Conservation (phyloP, 2,797 vertebrate genomes). For the Cirrhinus molitorella region DNA sequence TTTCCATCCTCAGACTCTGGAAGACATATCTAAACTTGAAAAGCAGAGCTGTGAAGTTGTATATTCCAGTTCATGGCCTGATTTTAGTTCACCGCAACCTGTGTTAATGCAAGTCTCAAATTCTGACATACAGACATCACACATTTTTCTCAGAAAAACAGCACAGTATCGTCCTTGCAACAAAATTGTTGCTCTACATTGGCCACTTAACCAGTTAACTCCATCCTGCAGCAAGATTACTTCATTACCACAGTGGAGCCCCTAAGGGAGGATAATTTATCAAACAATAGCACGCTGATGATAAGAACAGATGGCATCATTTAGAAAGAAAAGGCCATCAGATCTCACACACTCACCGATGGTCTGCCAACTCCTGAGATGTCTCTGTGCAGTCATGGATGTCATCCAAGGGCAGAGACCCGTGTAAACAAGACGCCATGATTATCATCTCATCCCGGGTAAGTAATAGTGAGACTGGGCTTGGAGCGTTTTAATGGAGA, state of each 20-base stretch:
- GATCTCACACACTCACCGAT: constrained; percentile 47
- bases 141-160: constrained; percentile 65
- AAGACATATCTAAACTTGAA: constrained; percentile 13
- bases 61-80: constrained; percentile 8
- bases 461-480: constrained; percentile 33
- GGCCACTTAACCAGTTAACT: constrained; percentile 69
- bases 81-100: neutral
- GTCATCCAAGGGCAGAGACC: constrained; percentile 40
- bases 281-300: constrained; percentile 61
- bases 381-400: constrained; percentile 47
- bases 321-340: constrained; percentile 50
- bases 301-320: constrained; percentile 65
- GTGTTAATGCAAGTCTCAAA: constrained; percentile 28
- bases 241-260: constrained; percentile 62
- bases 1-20: constrained; percentile 25
- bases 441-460: constrained; percentile 40
- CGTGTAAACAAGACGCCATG: constrained; percentile 34
- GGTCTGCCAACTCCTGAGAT: constrained; percentile 37
- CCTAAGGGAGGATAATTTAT: constrained; percentile 64
- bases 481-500: constrained; percentile 36
- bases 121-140: constrained; percentile 42
- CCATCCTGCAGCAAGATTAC: constrained; percentile 56
- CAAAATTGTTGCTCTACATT: constrained; percentile 67
- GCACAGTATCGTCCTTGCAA: constrained; percentile 65
- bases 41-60: constrained; percentile 31